Percentiles rank a stretch among this genome's conserved stretches.
Conservation (phyloP, 2,888 invertebrate genomes). For the Ophraella communa region DNA sequence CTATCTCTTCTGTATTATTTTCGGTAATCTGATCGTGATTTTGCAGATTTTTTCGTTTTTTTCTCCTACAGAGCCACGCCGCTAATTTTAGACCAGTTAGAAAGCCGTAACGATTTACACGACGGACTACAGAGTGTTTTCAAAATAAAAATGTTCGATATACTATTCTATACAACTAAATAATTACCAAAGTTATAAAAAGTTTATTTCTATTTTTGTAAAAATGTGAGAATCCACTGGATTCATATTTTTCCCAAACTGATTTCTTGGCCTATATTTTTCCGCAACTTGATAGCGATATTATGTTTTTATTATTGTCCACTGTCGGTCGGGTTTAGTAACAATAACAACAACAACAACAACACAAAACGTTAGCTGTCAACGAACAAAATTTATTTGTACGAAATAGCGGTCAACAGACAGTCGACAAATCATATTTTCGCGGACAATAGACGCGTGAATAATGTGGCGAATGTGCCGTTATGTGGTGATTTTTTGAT, state of each 20-base stretch:
- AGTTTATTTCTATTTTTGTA: too few species aligned
- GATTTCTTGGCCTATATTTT: not conserved
- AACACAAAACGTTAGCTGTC: constrained; percentile 4
- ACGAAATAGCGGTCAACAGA: not conserved
- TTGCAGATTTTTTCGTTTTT: constrained; percentile 11
- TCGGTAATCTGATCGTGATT: constrained; percentile 26
- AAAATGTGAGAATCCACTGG: too few species aligned
- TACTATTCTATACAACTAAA: too few species aligned
- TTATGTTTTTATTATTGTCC: constrained; percentile 13
- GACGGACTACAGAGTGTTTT: too few species aligned
- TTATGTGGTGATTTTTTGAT: not conserved
- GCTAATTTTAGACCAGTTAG: not conserved
- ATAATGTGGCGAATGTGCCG: not conserved
- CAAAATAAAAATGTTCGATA: too few species aligned
- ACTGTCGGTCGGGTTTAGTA: not conserved
- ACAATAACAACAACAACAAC: constrained; percentile 5
- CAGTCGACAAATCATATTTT: constrained; percentile 9
- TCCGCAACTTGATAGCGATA: not conserved
- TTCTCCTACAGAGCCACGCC: not conserved
- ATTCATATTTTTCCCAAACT: too few species aligned
- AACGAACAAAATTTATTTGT: not conserved
- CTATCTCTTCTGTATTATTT: constrained; percentile 20
- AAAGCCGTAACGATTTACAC: not conserved
- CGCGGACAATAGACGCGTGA: not conserved
- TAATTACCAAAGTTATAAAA: too few species aligned